Evolutionary conservation across 1,140 invertebrate species (phyloP), one percentile per base, ranked within the genome.

Genomic region (Euura lappo): DNA sequence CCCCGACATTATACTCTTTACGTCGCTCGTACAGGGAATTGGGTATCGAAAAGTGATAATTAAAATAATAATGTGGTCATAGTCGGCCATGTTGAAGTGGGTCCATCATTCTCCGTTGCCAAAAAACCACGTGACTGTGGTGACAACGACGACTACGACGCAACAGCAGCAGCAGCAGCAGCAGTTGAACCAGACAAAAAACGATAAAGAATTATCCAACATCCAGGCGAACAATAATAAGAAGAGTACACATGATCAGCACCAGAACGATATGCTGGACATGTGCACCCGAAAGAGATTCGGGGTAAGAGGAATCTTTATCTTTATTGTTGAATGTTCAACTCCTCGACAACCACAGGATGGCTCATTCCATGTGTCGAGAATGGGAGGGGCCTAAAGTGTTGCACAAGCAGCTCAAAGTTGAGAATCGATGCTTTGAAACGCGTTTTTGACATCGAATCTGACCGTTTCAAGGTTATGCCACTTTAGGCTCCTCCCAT

Each of bases 71-170:
- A 60, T 60, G 51, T 60, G 51, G 51, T 70, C 60, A 47, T 45
- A 66, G 69, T 46, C 74, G 69, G 76, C 71, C 73, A 88, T 88
- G 86, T 81, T 88, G 79, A 88, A 88, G 85, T 88, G 85, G 85
- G 85, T 86, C 69, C 85, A 86, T 73, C 85, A 87, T 65, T 82
- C 83, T 70, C 79, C 81, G 73, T 69, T 81, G 72, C 76, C 79
- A 45, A 85, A 83, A 77, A 81, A 83, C 79, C 81, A 81, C 69
- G 74, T 69, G 42, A 72, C 71, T 65, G 66, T 71, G 70, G 67
- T 71, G 73, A 60, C 69, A 13, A 66, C 72, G 45, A 66, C 64
- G 76, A 28, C 0, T 28, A 28, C 28, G 28, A 28, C 28, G 1
- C 28, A 28, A 28, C 28, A 28, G 28, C 28, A 28, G 28, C 28